Evolutionary conservation across 2,797 vertebrate genomes (phyloP).

Genomic region (Cyclopterus lumpus): DNA sequence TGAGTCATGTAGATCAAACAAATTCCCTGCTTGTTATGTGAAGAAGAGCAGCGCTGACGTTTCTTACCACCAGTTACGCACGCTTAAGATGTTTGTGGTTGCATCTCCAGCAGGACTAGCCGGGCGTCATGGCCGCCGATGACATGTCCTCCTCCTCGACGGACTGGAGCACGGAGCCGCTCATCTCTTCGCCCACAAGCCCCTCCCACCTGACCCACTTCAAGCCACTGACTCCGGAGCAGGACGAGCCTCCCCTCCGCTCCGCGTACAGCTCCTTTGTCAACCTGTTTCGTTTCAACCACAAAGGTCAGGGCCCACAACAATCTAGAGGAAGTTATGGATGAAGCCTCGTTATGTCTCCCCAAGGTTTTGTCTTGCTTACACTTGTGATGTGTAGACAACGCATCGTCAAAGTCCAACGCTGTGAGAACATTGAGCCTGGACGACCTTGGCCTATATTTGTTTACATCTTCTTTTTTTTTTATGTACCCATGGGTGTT

Average conservation of each 20-base stretch:
- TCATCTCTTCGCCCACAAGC: slow-evolving; percentile 86
- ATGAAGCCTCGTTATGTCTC: background rate
- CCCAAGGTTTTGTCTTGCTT: background rate
- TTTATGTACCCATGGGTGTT: background rate
- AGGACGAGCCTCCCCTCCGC: slow-evolving; percentile 96
- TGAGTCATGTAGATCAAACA: too few species aligned
- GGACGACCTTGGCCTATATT: background rate
- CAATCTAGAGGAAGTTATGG: background rate
- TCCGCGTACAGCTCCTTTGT: slow-evolving; percentile 99
- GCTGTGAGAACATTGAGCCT: background rate
- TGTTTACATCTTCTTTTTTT: background rate
- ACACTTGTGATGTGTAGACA: background rate
- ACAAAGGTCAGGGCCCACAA: slow-evolving; percentile 87
- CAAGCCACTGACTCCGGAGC: slow-evolving; percentile 96
- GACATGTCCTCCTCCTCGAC: slow-evolving; percentile 90
- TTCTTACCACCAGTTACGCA: too few species aligned
- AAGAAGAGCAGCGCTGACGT: background rate
- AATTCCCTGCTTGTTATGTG: background rate
- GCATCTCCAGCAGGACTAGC: slow-evolving; percentile 68
- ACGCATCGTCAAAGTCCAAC: background rate
- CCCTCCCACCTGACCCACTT: slow-evolving; percentile 98
- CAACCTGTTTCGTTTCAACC: slow-evolving; percentile 97
- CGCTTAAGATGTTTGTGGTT: background rate
- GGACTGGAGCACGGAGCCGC: slow-evolving; percentile 87
- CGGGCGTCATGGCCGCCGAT: slow-evolving; percentile 94